phyloP scores from a whole-genome alignment of 2,888 invertebrate species.

The Dioctria rufipes region DNA sequence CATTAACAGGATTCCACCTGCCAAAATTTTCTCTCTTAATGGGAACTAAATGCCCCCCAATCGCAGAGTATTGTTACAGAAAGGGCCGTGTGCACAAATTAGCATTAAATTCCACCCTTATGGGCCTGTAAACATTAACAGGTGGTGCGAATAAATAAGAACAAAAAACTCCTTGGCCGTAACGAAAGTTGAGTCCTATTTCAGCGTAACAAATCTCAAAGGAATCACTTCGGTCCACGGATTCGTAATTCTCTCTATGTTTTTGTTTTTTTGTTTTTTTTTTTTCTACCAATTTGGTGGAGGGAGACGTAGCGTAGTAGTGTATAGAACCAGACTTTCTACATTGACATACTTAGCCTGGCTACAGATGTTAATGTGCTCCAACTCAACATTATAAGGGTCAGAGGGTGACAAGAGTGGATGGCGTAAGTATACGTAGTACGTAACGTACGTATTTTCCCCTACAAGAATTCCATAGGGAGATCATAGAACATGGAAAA shows the following conservation, averaged over 20 bases:
- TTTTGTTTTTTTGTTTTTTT: background rate
- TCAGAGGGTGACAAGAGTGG: too few species aligned
- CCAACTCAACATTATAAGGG: background rate
- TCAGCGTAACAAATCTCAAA: slow-evolving; percentile 50
- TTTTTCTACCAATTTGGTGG: background rate
- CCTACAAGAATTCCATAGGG: slow-evolving; percentile 43
- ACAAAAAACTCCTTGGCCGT: slow-evolving; percentile 39
- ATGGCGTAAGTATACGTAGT: too few species aligned
- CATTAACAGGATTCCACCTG: background rate
- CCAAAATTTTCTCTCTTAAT: slow-evolving; percentile 7
- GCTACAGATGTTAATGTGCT: slow-evolving; percentile 43
- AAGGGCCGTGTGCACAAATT: slow-evolving; percentile 48
- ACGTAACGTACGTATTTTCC: slow-evolving; percentile 13
- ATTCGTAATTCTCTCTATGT: slow-evolving; percentile 23
- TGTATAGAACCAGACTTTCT: slow-evolving; percentile 8
- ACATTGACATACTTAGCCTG: slow-evolving; percentile 45
- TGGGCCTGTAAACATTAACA: slow-evolving; percentile 39
- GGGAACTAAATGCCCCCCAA: slow-evolving; percentile 40
- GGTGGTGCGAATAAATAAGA: slow-evolving; percentile 47
- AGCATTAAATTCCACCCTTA: slow-evolving; percentile 47
- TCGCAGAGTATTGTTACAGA: slow-evolving; percentile 26
- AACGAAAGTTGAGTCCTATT: slow-evolving; percentile 40
- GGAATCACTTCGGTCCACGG: slow-evolving; percentile 51
- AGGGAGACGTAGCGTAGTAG: too few species aligned
- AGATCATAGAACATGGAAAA: slow-evolving; percentile 52